Evolutionary conservation across 23 tunicate genomes (phyloP).

Genomic region (Phallusia fumigata): DNA sequence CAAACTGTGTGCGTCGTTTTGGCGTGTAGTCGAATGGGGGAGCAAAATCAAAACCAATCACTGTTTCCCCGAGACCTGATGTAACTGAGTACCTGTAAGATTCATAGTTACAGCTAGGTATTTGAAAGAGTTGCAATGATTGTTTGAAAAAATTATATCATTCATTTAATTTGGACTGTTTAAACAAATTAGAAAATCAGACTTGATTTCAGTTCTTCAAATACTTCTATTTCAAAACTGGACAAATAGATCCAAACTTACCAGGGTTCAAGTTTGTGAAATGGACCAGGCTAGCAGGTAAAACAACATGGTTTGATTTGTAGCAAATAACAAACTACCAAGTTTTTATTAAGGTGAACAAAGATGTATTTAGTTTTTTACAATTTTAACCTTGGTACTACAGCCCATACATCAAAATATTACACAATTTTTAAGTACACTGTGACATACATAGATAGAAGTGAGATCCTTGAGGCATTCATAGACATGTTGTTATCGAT

Average conservation of each 20-base stretch:
- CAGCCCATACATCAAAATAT: no score
- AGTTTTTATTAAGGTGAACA: background rate
- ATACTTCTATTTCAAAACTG: no score
- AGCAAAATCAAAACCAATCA: conserved; percentile 75
- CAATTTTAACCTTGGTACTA: background rate
- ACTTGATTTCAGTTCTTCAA: no score
- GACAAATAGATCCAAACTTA: no score
- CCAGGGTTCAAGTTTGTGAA: no score
- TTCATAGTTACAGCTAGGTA: background rate
- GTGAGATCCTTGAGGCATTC: conserved; percentile 45
- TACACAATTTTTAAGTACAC: background rate
- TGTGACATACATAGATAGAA: conserved; percentile 45
- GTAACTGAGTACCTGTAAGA: conserved; percentile 65
- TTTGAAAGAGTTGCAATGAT: no score
- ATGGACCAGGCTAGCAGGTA: no score
- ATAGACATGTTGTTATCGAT: conserved; percentile 41
- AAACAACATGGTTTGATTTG: no score
- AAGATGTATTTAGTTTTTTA: background rate
- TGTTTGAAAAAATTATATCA: no score
- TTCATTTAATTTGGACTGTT: no score
- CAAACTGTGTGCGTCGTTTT: background rate
- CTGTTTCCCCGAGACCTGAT: conserved; percentile 76
- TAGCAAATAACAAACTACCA: no score
- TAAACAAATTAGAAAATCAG: no score
- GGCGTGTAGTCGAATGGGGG: conserved; percentile 51